Evolutionary conservation across 2,113 vertebrate species (phyloP), one percentile per base, ranked within the genome.

Genomic region (Pterocles gutturalis): DNA sequence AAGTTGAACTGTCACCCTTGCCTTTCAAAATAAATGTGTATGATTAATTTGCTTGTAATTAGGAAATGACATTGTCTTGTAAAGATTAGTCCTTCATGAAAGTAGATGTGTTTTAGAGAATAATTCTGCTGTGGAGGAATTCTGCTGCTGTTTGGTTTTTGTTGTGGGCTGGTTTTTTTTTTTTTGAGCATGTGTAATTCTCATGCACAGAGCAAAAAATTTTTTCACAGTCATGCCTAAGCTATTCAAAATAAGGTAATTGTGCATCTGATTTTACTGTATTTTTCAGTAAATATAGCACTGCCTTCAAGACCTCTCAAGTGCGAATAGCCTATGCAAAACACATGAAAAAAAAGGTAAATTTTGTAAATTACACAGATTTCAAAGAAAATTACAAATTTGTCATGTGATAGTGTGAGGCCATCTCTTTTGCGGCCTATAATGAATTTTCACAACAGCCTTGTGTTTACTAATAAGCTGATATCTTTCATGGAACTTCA

Each of bases 271-370:
- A 45, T 75, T 75, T 49, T 64, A 8, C 46, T 87, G 26, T 51
- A 24, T 88, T 75, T 89, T 92, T 81, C 57, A 60, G 15, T 66
- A 79, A 72, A 57, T 75, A 33, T 38, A 88, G 29, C 48, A 70
- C 26, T 67, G 65, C 34, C 51, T 64, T 87, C 38, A 70, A 81
- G 58, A 86, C 24, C 22, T 72, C 55, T 65, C 19, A 61, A 69
- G 48, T 55, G 38, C 34, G 22, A 18, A 19, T 76, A 87, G 61
- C 34, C 25, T 67, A 49, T 43, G 21, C 64, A 75, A 83, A 92
- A 58, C 11, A 24, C 18, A 54, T 19, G 20, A 8, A 51, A 80
- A 82, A 34, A 9, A 14, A 0, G 0, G 41, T 41, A 41, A 41
- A 41, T 41, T 41, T 41, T 41, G 41, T 41, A 41, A 41, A 41